Conservation (phyloP, 37 sponge, comb jelly and placozoan genomes). For the Crambe crambe region DNA sequence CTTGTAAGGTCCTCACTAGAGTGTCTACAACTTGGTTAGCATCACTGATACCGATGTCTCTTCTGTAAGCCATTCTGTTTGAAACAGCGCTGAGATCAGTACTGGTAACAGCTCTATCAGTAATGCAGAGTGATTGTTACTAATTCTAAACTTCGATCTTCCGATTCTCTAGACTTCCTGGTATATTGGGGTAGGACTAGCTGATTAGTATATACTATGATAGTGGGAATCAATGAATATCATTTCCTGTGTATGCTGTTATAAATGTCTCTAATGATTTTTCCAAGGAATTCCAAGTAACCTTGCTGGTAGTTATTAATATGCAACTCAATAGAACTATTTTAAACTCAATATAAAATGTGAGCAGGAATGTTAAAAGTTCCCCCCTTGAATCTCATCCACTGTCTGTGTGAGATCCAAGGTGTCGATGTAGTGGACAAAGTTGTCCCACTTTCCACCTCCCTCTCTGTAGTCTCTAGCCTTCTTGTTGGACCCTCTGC, state of each 20-base stretch:
- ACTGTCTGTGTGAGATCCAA: conserved; percentile 28
- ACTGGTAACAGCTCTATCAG: not conserved
- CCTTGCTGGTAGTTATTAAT: no score
- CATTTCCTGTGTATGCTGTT: no score
- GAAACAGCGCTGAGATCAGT: not conserved
- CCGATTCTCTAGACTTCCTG: no score
- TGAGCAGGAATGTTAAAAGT: no score
- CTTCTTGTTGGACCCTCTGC: not conserved
- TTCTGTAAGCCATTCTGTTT: not conserved
- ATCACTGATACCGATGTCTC: not conserved
- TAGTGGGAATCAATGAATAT: no score
- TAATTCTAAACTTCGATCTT: not conserved
- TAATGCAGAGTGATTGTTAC: not conserved
- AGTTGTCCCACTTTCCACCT: conserved; percentile 28
- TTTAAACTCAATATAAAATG: not conserved
- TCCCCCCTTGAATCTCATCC: not conserved
- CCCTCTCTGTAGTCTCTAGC: conserved; percentile 19
- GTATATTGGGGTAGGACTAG: no score
- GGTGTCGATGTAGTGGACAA: conserved; percentile 24
- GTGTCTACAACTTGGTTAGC: not conserved
- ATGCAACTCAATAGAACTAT: not conserved
- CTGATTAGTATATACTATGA: no score
- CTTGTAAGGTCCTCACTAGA: not conserved
- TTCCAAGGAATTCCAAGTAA: no score
- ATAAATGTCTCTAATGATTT: no score